phyloP scores from a whole-genome alignment of 1,140 invertebrate genomes.

The Condylostylus longicornis region DNA sequence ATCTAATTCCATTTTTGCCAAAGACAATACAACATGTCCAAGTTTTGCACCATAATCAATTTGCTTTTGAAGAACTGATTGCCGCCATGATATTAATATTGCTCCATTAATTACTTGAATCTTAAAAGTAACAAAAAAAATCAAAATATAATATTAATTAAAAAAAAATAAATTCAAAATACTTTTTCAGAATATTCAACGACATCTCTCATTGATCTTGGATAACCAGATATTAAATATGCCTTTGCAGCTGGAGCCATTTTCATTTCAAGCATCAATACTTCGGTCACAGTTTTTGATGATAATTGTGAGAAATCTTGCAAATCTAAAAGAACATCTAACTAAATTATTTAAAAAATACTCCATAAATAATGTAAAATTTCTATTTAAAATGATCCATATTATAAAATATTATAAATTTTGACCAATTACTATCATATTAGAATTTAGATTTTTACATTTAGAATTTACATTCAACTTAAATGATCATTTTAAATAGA shows the following conservation, averaged over 20 bases:
- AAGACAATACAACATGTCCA: slow-evolving; percentile 67
- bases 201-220: slow-evolving; percentile 77
- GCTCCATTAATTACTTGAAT: slow-evolving; percentile 75
- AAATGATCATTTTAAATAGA: too few relatives aligned
- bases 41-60: slow-evolving; percentile 79
- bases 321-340: slow-evolving; percentile 56
- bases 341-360: slow-evolving; percentile 4
- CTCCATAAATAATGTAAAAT: not conserved
- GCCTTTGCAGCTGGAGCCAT: slow-evolving; percentile 77
- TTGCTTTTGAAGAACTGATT: slow-evolving; percentile 68
- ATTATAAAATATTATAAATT: too few relatives aligned
- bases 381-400: too few relatives aligned
- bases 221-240: slow-evolving; percentile 91
- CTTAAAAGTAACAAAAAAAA: slow-evolving; percentile 37
- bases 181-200: slow-evolving; percentile 84
- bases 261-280: slow-evolving; percentile 86
- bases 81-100: slow-evolving; percentile 69
- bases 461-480: too few relatives aligned
- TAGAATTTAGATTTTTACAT: too few relatives aligned
- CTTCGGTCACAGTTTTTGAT: slow-evolving; percentile 73
- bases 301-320: slow-evolving; percentile 69
- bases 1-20: slow-evolving; percentile 71
- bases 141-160: too few relatives aligned
- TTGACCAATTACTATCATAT: too few relatives aligned
- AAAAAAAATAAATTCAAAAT: too few relatives aligned